These are phyloP conservation scores for Athrips mouffetella DNA, from an alignment of 2,888 invertebrate species.

Conservation along the genomic window DNA sequence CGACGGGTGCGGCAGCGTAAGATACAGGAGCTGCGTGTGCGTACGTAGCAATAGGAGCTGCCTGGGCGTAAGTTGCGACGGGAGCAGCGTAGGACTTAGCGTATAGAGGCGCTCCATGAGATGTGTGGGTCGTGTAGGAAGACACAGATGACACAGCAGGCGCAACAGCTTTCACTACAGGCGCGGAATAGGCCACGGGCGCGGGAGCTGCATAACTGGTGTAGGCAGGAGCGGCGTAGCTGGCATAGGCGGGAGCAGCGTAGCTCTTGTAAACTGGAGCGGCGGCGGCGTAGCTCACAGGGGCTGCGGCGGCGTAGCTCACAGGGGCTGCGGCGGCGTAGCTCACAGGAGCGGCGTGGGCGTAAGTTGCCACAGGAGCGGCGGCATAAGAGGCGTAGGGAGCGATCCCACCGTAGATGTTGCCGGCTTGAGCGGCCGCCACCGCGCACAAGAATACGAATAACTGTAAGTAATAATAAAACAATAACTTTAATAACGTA, in stretches of 20 bases:
- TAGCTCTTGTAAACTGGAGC: conserved; percentile 44
- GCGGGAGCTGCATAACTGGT: conserved; percentile 33
- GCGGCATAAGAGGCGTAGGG: conserved; percentile 37
- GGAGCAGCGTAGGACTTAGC: conserved; percentile 39
- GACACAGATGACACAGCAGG: conserved; percentile 44
- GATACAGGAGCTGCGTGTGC: conserved; percentile 28
- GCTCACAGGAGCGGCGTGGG: conserved; percentile 28
- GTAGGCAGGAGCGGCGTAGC: no score
- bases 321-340: conserved; percentile 27
- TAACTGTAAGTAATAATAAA: no score
- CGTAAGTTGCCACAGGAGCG: conserved; percentile 41
- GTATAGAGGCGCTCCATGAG: conserved; percentile 30
- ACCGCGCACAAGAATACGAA: conserved; percentile 75
- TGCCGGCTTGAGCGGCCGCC: conserved; percentile 77
- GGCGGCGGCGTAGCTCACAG: conserved; percentile 35
- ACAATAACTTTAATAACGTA: conserved; percentile 23
- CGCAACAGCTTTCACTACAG: no score
- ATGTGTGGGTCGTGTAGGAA: conserved; percentile 34
- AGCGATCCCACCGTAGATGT: conserved; percentile 39
- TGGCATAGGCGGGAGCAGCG: conserved; percentile 30
- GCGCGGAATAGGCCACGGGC: conserved; percentile 23
- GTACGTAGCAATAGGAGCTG: conserved; percentile 32
- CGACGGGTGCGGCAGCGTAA: conserved; percentile 32
- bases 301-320: conserved; percentile 56
- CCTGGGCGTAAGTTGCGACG: conserved; percentile 32